Percentiles rank a stretch among this genome's conserved stretches.
Evolutionary conservation across 1,140 invertebrate genomes (phyloP).

Genomic region (Tetraneura akinire): DNA sequence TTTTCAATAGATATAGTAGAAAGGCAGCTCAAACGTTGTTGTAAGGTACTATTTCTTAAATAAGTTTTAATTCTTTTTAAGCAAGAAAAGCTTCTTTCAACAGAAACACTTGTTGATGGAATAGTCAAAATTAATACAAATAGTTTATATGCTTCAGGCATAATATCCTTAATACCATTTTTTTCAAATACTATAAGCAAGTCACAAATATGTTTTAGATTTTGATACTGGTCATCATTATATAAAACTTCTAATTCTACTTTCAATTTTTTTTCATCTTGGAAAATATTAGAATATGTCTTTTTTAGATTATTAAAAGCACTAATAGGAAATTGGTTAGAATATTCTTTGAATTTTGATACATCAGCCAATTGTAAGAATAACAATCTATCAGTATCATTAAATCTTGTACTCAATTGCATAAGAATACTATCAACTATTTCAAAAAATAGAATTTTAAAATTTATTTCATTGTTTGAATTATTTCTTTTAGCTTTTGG

Average conservation of each 20-base stretch:
- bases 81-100: neutral
- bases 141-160: neutral
- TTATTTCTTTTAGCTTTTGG: neutral
- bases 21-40: neutral
- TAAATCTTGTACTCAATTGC: conserved; percentile 8
- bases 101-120: neutral
- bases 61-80: neutral
- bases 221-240: too few species aligned
- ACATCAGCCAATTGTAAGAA: neutral
- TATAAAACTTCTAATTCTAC: too few species aligned
- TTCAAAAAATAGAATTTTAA: too few species aligned
- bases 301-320: neutral
- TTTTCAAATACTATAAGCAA: too few species aligned
- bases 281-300: too few species aligned
- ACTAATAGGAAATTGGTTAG: too few species aligned
- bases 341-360: neutral
- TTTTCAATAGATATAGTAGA: neutral
- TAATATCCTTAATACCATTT: neutral
- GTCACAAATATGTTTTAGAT: too few species aligned
- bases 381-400: neutral
- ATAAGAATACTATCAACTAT: neutral
- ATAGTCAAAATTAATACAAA: conserved; percentile 1
- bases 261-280: too few species aligned
- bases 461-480: too few species aligned
- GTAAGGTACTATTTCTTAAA: neutral